Base-by-base conservation (phyloP, 2,888 invertebrate species). In the Eurois occulta region DNA sequence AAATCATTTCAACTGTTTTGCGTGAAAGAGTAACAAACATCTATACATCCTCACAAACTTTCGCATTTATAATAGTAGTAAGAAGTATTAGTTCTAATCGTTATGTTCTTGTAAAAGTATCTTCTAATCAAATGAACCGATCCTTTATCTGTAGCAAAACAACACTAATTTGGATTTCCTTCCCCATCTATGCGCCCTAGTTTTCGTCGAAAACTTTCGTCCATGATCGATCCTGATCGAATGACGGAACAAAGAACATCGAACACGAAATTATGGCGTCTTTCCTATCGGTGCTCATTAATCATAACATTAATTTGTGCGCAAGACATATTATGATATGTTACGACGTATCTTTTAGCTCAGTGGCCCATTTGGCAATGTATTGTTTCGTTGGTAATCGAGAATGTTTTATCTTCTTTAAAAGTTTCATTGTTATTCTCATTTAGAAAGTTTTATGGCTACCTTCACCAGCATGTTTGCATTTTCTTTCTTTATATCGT, bases 261-360 rank as follows among this genome's bases (percentile, higher is more conserved):
- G 69, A 48, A 18, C 28, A 18, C 6, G 10, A 16, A 62, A 55
- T 58, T 11, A 78, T 38, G 28, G 73, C 41, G 64, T 38, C 18
- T 46, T 28, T 41, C 41, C 32, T 41, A 72, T 75, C n/a, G 16
- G 13, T 38, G 4, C 38, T 66, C 70, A 69, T 84, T 84, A 85
- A 81, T 85, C 82, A 84, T 38, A 11, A 48, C 18, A 78, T 73
- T 84, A 85, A 78, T 82, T 84, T 82, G 74, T 85, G 60, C 7
- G 64, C 13, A 7, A 77, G 73, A 85, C 72, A 70, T 72, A 65
- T 64, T 70, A 38, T 55, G 55, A 65, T 72, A 70, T 46, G 75
- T 75, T 70, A 66, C 65, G 64, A 85, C 77, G 43, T 74, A 62
- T 69, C 18, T 24, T 73, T 65, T 60, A 62, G 48, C 32, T 62